Percentiles rank a stretch among this genome's conserved stretches.
These are phyloP conservation scores for Myotis pilosus DNA, from an alignment of 2,797 vertebrate genomes.

Conservation along the genomic window DNA sequence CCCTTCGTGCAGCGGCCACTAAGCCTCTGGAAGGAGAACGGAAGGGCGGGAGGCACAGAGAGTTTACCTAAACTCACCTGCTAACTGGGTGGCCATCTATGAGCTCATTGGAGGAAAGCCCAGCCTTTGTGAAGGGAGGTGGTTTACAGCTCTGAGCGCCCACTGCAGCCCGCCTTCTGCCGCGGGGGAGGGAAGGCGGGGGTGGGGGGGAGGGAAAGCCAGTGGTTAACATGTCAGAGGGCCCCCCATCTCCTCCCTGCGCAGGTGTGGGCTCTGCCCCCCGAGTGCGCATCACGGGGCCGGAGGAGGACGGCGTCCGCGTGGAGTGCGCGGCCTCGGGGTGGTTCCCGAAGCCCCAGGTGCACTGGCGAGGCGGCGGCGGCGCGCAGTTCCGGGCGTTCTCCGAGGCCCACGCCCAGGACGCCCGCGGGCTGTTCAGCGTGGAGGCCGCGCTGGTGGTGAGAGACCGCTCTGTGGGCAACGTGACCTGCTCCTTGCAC, in stretches of 20 bases:
- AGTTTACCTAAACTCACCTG: background rate
- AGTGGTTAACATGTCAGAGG: background rate
- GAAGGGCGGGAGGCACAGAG: rapidly evolving
- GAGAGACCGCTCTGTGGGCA: background rate
- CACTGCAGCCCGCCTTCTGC: background rate
- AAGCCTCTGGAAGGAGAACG: background rate
- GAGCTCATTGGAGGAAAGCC: background rate
- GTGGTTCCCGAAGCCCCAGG: slow-evolving; percentile 39
- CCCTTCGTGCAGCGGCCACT: no score
- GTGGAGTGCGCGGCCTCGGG: background rate
- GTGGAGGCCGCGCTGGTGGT: background rate
- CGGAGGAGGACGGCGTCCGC: background rate
- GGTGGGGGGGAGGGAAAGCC: background rate
- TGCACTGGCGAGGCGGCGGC: background rate
- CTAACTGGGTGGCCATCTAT: background rate
- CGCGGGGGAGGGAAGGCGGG: background rate
- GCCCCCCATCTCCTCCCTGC: background rate
- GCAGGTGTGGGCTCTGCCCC: slow-evolving; percentile 26
- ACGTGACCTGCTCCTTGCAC: background rate
- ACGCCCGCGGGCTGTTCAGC: background rate
- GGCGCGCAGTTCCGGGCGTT: background rate
- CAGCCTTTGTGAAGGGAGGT: background rate
- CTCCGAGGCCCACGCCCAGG: background rate
- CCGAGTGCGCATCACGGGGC: background rate
- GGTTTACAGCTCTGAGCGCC: background rate